A percentile compares a stretch with the other conserved stretches of the same genome.
Conservation (phyloP, 2,888 invertebrate species). For the Trichopria drosophilae region DNA sequence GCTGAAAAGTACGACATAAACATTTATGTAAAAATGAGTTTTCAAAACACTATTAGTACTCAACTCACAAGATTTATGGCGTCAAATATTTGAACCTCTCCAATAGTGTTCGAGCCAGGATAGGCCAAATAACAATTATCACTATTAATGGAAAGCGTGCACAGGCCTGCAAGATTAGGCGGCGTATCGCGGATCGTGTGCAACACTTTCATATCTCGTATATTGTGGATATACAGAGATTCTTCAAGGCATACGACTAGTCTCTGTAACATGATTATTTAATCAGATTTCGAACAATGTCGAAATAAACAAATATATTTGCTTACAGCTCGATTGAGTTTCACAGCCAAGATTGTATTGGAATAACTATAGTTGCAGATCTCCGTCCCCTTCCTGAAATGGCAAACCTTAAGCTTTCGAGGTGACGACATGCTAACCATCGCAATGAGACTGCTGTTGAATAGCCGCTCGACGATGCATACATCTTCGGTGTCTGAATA, state of each 20-base stretch:
- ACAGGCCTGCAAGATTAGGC: conserved; percentile 88
- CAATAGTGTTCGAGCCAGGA: conserved; percentile 90
- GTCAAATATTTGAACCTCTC: conserved; percentile 96
- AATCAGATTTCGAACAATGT: neutral
- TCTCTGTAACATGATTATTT: conserved; percentile 64
- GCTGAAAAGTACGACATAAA: conserved; percentile 62
- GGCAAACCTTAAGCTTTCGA: conserved; percentile 90
- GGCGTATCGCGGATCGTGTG: conserved; percentile 99
- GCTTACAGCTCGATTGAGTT: conserved; percentile 89
- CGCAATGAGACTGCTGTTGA: conserved; percentile 95
- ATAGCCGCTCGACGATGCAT: conserved; percentile 91
- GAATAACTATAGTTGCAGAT: conserved; percentile 96
- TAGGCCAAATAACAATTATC: conserved; percentile 95
- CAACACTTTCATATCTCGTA: conserved; percentile 95
- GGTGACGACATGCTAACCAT: conserved; percentile 91
- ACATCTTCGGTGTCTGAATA: conserved; percentile 74
- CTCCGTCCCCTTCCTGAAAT: conserved; percentile 96
- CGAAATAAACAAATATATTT: conserved; percentile 2
- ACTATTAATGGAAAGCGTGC: conserved; percentile 85
- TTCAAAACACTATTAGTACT: conserved; percentile 49
- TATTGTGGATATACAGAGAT: conserved; percentile 97
- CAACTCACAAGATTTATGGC: conserved; percentile 80
- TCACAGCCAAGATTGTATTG: conserved; percentile 93
- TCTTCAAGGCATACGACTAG: conserved; percentile 97
- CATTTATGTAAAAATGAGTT: conserved; percentile 1